phyloP scores from a whole-genome alignment of 2,888 invertebrate genomes.

The Xestia c-nigrum region DNA sequence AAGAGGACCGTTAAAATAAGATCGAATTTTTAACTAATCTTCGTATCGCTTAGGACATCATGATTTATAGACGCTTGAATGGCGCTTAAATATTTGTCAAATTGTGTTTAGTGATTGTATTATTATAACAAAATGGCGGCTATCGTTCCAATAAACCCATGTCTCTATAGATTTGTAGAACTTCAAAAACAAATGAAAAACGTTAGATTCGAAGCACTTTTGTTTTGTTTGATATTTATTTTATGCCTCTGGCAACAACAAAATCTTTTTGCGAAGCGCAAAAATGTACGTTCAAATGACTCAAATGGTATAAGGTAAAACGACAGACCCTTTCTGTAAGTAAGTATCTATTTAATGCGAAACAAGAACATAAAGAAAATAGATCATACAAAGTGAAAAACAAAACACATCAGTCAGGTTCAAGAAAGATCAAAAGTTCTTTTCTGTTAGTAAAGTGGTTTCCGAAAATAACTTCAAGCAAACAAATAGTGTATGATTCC shows the following conservation, averaged over 20 bases:
- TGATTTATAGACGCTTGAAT: background rate
- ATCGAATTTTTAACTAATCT: constrained; percentile 12
- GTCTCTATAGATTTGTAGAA: background rate
- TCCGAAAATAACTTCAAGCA: constrained; percentile 49
- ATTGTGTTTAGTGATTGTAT: background rate
- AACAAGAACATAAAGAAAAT: constrained; percentile 25
- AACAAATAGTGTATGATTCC: constrained; percentile 29
- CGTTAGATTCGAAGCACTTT: background rate
- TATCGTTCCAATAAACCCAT: background rate
- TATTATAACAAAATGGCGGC: background rate
- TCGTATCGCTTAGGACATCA: background rate
- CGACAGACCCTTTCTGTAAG: constrained; percentile 6
- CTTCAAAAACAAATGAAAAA: background rate
- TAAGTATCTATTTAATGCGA: constrained; percentile 23
- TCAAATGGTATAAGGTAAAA: constrained; percentile 1
- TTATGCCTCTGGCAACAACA: constrained; percentile 12
- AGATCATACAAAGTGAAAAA: constrained; percentile 44
- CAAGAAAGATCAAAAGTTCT: constrained; percentile 52
- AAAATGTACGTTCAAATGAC: constrained; percentile 15
- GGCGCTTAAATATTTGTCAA: background rate
- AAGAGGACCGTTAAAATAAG: constrained; percentile 1
- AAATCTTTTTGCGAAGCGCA: background rate
- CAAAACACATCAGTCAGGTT: constrained; percentile 52
- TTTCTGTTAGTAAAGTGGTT: constrained; percentile 15
- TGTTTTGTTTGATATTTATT: constrained; percentile 11